phyloP scores from a whole-genome alignment of 2,888 invertebrate species.

The Rhagonycha fulva region DNA sequence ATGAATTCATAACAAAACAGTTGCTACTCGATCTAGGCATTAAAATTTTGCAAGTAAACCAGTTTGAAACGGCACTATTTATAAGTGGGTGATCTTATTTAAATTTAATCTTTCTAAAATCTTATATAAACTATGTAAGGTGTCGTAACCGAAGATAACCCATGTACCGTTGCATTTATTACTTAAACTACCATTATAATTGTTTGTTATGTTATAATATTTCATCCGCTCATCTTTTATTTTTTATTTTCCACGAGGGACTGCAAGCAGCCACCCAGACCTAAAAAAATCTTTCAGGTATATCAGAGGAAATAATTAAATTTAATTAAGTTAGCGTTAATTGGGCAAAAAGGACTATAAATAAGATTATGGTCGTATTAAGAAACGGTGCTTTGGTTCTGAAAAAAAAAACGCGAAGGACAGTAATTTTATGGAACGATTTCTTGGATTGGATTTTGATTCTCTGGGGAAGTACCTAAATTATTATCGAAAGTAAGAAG shows the following conservation, averaged over 20 bases:
- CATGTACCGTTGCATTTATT: conserved; percentile 1
- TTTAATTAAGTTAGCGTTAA: background rate
- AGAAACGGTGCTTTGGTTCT: background rate
- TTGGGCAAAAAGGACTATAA: background rate
- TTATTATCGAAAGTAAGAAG: background rate
- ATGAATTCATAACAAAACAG: conserved; percentile 3
- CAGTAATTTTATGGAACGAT: background rate
- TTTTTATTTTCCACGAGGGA: background rate
- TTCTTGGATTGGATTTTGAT: background rate
- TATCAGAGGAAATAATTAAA: background rate
- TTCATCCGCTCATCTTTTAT: background rate
- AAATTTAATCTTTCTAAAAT: conserved; percentile 1
- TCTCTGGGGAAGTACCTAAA: background rate
- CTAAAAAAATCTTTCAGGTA: background rate
- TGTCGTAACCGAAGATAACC: conserved; percentile 2
- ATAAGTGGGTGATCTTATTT: conserved; percentile 3
- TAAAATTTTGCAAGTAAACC: conserved; percentile 2
- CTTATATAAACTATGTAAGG: conserved; percentile 4
- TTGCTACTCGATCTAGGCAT: background rate
- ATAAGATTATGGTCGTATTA: background rate
- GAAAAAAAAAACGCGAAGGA: background rate
- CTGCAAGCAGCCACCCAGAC: background rate
- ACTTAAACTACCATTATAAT: conserved; percentile 1
- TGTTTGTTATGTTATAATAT: background rate
- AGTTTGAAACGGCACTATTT: conserved; percentile 1